These are phyloP conservation scores for Odobenus rosmarus DNA, from an alignment of 2,113 vertebrate species.

Conservation along the genomic window DNA sequence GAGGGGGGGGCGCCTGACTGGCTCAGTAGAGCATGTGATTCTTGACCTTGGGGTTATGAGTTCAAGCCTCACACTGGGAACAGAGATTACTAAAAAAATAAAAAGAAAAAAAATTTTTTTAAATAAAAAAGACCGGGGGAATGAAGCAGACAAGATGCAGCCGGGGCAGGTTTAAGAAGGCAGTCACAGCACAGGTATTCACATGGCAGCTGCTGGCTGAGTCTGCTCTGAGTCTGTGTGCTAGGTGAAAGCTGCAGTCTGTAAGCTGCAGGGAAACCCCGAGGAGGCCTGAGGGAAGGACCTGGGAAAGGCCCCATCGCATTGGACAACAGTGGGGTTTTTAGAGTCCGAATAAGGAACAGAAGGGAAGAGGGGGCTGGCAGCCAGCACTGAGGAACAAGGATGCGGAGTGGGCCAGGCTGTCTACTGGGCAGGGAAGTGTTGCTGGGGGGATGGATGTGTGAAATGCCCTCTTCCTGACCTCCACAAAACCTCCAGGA, in stretches of 20 bases:
- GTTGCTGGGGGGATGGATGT: background rate
- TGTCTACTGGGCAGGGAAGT: background rate
- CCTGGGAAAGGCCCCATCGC: background rate
- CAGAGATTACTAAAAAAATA: background rate
- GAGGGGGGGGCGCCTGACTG: background rate
- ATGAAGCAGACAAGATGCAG: too few species aligned
- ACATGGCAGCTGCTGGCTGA: background rate
- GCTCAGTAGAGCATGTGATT: background rate
- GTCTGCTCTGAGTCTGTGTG: fast-evolving
- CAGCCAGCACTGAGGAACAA: background rate
- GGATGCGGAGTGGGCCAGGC: background rate
- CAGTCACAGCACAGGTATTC: background rate
- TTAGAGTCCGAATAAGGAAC: background rate
- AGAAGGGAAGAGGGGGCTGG: background rate
- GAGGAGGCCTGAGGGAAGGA: background rate
- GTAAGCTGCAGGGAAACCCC: slow-evolving; percentile 42
- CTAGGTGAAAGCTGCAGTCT: background rate
- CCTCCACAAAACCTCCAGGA: background rate
- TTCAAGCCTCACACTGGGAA: background rate
- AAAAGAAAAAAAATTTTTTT: background rate
- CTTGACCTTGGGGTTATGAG: background rate
- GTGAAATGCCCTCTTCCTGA: background rate
- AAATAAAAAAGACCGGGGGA: background rate
- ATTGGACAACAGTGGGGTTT: background rate
- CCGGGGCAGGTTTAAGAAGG: background rate